These are phyloP conservation scores for Caenorhabditis drosophilae DNA, from an alignment of 2,888 invertebrate genomes.

Conservation along the genomic window DNA sequence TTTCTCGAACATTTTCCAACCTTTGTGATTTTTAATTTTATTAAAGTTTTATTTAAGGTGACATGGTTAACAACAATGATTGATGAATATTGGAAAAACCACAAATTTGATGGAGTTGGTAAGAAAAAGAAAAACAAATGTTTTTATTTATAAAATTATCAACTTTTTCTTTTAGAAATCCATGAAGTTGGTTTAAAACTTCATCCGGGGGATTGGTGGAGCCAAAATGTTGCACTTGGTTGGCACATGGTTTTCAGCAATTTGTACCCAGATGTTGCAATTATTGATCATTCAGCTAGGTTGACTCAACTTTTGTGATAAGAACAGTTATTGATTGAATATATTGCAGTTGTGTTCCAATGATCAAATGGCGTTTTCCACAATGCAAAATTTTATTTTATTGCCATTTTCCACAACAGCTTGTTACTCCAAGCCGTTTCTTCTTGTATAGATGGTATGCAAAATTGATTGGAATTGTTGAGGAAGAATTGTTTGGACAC, in stretches of 20 bases:
- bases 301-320: conserved; percentile 9
- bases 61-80: conserved; percentile 69
- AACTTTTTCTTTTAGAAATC: conserved; percentile 62
- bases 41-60: conserved; percentile 41
- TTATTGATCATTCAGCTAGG: conserved; percentile 67
- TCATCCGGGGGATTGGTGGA: conserved; percentile 68
- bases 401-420: conserved; percentile 68
- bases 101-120: conserved; percentile 65
- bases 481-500: conserved; percentile 71
- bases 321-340: not conserved
- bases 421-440: conserved; percentile 66
- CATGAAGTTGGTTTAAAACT: conserved; percentile 58
- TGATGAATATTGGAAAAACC: conserved; percentile 66
- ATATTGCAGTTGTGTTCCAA: conserved; percentile 62
- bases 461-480: conserved; percentile 62
- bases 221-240: conserved; percentile 66
- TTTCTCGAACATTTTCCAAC: not conserved
- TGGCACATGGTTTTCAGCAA: conserved; percentile 60
- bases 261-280: conserved; percentile 63
- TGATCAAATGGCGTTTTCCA: conserved; percentile 68
- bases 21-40: conserved; percentile 1
- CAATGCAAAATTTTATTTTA: conserved; percentile 64
- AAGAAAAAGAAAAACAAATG: conserved; percentile 10
- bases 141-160: too few species aligned
- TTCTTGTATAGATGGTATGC: conserved; percentile 68